Evolutionary conservation across 2,797 vertebrate genomes (phyloP).

Genomic region (Odontamblyopus lacepedii): DNA sequence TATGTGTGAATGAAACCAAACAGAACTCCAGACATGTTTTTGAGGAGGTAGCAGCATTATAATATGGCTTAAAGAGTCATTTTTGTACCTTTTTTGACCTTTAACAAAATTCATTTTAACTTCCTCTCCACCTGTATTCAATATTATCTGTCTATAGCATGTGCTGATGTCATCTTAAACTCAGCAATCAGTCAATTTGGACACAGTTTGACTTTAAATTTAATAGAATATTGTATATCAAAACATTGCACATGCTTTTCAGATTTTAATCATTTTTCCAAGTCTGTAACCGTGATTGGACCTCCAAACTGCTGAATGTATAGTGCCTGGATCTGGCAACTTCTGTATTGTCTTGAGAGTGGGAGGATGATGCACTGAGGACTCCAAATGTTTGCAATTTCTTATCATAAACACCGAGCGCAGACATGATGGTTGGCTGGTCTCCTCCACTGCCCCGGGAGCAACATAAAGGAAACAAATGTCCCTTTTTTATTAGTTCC

Average conservation of each 20-base stretch:
- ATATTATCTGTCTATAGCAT: too few relatives aligned
- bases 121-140: too few relatives aligned
- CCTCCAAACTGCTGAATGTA: constrained; percentile 14
- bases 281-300: constrained; percentile 34
- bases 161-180: too few relatives aligned
- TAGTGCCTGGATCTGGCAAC: constrained; percentile 31
- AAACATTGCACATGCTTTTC: not conserved
- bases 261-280: constrained; percentile 20
- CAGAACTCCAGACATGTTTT: too few relatives aligned
- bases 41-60: too few relatives aligned
- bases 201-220: not conserved
- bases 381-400: constrained; percentile 30
- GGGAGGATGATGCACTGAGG: constrained; percentile 34
- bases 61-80: too few relatives aligned
- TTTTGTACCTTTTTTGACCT: too few relatives aligned
- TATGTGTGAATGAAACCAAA: too few relatives aligned
- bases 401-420: constrained; percentile 26
- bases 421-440: constrained; percentile 16
- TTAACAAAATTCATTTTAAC: too few relatives aligned
- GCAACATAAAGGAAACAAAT: constrained; percentile 21
- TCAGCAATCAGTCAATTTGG: not conserved
- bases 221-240: not conserved
- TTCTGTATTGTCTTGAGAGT: constrained; percentile 1
- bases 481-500: constrained; percentile 14
- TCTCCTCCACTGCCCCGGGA: not conserved